phyloP scores from a whole-genome alignment of 1,140 invertebrate species.

The Scaptodrosophila lebanonensis region DNA sequence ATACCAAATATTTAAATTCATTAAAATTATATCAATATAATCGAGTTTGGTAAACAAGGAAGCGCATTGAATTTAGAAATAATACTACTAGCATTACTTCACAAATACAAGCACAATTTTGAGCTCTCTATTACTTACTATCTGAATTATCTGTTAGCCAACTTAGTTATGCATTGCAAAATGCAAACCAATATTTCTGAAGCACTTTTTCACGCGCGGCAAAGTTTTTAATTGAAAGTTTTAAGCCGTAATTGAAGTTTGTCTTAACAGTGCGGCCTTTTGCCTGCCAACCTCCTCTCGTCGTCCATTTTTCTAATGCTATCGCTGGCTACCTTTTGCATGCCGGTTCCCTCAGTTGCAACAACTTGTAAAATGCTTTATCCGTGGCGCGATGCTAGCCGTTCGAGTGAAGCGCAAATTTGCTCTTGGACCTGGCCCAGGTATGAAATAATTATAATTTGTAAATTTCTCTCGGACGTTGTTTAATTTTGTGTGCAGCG shows the following conservation, averaged over 20 bases:
- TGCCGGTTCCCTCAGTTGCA: constrained; percentile 13
- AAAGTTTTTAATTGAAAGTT: constrained; percentile 63
- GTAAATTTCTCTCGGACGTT: constrained; percentile 42
- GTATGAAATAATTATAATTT: constrained; percentile 60
- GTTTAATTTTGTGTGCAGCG: constrained; percentile 54
- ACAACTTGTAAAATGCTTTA: constrained; percentile 49
- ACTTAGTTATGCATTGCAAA: no score
- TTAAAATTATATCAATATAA: no score
- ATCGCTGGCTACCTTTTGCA: no score
- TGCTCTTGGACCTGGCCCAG: constrained; percentile 48
- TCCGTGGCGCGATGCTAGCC: constrained; percentile 32
- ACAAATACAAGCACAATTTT: no score
- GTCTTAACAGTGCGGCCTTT: constrained; percentile 36
- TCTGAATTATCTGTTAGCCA: no score
- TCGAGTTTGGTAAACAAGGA: no score
- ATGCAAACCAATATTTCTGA: no score
- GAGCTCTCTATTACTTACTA: no score
- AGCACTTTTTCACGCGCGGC: constrained; percentile 38
- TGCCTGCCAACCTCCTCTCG: constrained; percentile 46
- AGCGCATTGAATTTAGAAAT: no score
- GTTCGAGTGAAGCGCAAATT: constrained; percentile 53
- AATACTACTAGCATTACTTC: no score
- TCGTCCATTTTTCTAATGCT: constrained; percentile 32
- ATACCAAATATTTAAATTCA: no score
- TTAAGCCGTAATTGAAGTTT: constrained; percentile 61